phyloP scores from a whole-genome alignment of 2,888 invertebrate species.

The Scaptodrosophila latifasciaeformis region DNA sequence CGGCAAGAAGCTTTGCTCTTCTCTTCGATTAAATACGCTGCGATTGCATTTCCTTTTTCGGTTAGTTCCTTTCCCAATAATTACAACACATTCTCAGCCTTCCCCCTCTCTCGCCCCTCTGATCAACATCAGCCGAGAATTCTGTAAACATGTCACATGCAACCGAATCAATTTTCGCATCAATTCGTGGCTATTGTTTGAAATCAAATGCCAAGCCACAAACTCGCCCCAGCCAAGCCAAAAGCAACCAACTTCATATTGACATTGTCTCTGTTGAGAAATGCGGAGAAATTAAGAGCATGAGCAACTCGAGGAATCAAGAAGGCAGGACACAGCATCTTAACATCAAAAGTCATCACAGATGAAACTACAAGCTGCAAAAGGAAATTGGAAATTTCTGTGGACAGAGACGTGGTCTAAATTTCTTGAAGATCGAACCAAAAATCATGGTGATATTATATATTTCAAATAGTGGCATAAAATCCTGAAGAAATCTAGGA shows the following conservation, averaged over 20 bases:
- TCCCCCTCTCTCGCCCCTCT: neutral
- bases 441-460: too few relatives aligned
- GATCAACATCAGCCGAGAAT: slow-evolving; percentile 36
- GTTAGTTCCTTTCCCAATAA: slow-evolving; percentile 24
- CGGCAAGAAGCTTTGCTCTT: neutral
- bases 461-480: too few relatives aligned
- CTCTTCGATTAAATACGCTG: slow-evolving; percentile 22
- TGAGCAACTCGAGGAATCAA: slow-evolving; percentile 34
- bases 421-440: too few relatives aligned
- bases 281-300: slow-evolving; percentile 17
- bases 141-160: slow-evolving; percentile 73
- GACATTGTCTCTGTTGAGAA: slow-evolving; percentile 6
- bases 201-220: slow-evolving; percentile 49
- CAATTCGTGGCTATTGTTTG: slow-evolving; percentile 64
- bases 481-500: too few relatives aligned
- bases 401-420: too few relatives aligned
- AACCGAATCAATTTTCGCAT: slow-evolving; percentile 72
- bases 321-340: slow-evolving; percentile 22
- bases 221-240: slow-evolving; percentile 2
- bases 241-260: neutral
- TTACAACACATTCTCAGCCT: slow-evolving; percentile 32
- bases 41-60: slow-evolving; percentile 31
- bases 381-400: slow-evolving; percentile 32
- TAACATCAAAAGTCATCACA: slow-evolving; percentile 52
- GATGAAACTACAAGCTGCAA: slow-evolving; percentile 23